phyloP scores from a whole-genome alignment of 2,797 vertebrate genomes.

The Halcyon chelicuti region DNA sequence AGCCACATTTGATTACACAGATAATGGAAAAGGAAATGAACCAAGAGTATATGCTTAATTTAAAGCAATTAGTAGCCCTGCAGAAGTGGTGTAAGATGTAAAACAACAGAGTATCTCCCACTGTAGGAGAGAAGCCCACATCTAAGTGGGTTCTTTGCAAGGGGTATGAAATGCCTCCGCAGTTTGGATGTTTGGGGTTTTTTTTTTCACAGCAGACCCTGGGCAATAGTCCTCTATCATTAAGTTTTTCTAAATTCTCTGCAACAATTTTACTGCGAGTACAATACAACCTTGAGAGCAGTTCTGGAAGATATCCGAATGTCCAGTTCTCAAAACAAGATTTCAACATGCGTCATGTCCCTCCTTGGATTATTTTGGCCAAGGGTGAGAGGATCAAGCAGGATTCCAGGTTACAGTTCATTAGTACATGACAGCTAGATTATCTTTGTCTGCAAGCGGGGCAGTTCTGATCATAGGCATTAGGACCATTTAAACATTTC shows the following conservation, averaged over 20 bases:
- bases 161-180: background rate
- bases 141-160: background rate
- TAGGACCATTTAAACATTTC: constrained; percentile 32
- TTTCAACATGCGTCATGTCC: constrained; percentile 60
- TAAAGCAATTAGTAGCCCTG: background rate
- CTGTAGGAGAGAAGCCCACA: background rate
- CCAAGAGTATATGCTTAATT: background rate
- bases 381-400: constrained; percentile 52
- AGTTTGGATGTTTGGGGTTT: background rate
- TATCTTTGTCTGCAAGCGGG: background rate
- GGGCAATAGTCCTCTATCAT: background rate
- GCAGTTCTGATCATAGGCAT: background rate
- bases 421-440: constrained; percentile 48
- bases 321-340: constrained; percentile 69
- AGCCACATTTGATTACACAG: background rate
- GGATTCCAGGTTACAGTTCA: constrained; percentile 67
- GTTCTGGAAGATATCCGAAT: constrained; percentile 31
- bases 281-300: constrained; percentile 54
- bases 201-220: background rate
- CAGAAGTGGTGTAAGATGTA: background rate
- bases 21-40: background rate
- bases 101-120: background rate
- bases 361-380: constrained; percentile 65
- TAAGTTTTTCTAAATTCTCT: constrained; percentile 2
- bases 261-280: background rate